Conservation (phyloP, 1,140 invertebrate genomes). For the Heliothis virescens region DNA sequence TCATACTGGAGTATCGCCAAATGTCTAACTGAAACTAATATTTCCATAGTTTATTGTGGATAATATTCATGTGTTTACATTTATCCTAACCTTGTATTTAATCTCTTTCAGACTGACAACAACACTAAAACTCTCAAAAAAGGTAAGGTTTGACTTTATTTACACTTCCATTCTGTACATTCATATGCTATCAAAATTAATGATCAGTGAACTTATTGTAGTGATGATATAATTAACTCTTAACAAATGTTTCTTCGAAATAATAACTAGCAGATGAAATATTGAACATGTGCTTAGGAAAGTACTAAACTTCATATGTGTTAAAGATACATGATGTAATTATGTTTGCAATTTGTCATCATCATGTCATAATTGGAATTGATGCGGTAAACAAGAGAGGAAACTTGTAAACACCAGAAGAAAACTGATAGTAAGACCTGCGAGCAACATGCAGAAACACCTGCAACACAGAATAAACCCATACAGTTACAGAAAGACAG, state of each 20-base stretch:
- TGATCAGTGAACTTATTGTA: not conserved
- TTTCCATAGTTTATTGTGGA: not conserved
- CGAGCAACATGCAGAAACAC: constrained; percentile 26
- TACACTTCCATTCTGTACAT: constrained; percentile 2
- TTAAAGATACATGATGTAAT: not conserved
- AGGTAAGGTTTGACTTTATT: constrained; percentile 71
- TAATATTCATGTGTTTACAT: constrained; percentile 9
- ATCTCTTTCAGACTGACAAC: constrained; percentile 80
- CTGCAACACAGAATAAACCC: constrained; percentile 32
- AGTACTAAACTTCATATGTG: constrained; percentile 12
- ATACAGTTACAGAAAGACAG: constrained; percentile 34
- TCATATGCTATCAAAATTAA: not conserved
- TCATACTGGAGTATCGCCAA: constrained; percentile 54
- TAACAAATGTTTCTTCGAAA: not conserved
- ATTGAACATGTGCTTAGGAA: constrained; percentile 5
- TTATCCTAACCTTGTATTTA: constrained; percentile 50
- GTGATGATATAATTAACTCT: not conserved
- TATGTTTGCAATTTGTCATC: constrained; percentile 8
- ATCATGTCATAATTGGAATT: not conserved
- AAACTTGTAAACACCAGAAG: constrained; percentile 31
- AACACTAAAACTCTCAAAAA: constrained; percentile 73
- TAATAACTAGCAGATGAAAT: not conserved
- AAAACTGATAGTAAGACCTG: constrained; percentile 17
- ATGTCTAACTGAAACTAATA: constrained; percentile 2
- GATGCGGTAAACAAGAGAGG: constrained; percentile 36